Conservation (phyloP, 2,888 invertebrate genomes). For the Lagria hirta region DNA sequence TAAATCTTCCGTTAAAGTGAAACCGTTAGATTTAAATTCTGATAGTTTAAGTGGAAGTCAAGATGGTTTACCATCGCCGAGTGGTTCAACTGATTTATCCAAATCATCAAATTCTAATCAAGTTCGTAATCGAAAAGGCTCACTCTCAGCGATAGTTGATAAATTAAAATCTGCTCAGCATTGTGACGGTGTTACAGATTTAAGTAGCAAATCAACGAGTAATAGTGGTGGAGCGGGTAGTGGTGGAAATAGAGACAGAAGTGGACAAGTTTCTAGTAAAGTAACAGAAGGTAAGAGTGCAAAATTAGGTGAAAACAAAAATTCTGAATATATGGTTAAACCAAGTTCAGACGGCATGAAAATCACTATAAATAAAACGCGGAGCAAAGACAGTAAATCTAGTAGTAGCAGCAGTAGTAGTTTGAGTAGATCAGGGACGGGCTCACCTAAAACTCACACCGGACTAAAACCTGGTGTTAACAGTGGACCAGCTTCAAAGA, state of each 20-base stretch:
- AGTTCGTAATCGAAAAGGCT: constrained; percentile 70
- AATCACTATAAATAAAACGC: constrained; percentile 87
- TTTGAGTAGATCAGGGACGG: constrained; percentile 54
- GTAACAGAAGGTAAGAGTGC: constrained; percentile 39
- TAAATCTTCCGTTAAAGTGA: constrained; percentile 69
- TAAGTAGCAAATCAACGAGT: constrained; percentile 50
- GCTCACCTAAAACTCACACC: constrained; percentile 78
- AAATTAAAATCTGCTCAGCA: constrained; percentile 77
- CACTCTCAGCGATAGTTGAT: constrained; percentile 83
- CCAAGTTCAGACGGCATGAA: constrained; percentile 88
- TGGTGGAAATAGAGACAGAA: constrained; percentile 44
- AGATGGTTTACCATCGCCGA: constrained; percentile 57
- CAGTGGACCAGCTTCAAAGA: constrained; percentile 84
- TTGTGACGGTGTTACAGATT: constrained; percentile 61
- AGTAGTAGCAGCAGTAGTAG: too few species aligned
- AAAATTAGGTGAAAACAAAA: constrained; percentile 59
- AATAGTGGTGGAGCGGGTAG: constrained; percentile 51
- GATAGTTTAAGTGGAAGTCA: constrained; percentile 33
- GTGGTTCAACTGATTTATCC: constrained; percentile 60
- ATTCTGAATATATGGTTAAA: constrained; percentile 87
- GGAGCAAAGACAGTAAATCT: constrained; percentile 66
- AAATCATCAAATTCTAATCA: constrained; percentile 62
- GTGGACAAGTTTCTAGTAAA: constrained; percentile 39
- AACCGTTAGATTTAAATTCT: constrained; percentile 62
- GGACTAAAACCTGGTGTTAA: constrained; percentile 81